Evolutionary conservation across 92 coral and sea anemone species (phyloP), one percentile per base, ranked within the genome.

Genomic region (Actinostola sp.): DNA sequence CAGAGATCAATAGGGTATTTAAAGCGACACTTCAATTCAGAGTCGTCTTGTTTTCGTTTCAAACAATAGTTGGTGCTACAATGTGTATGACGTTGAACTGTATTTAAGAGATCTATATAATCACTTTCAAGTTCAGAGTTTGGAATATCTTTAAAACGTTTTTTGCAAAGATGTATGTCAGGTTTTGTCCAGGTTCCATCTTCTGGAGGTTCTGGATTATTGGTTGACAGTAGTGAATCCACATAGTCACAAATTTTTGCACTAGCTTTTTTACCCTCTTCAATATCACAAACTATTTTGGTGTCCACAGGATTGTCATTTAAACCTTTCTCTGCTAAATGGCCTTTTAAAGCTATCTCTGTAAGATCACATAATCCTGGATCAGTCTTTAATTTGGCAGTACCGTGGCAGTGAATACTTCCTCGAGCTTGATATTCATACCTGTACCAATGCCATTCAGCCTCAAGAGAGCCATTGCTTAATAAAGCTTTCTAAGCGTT

Each of bases 371-470:
- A 78, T 15, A 68, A 50, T 20, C 75, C 84, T 44, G 84, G 76
- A 53, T 78, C 84, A 68, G 50, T 67, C 42, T 67, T 67, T 27
- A 64, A 52, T 49, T 75, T 75, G 24, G 84, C 84, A 31, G 78
- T 76, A 19, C 91, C 87, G 69, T 86, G 91, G 35, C 87, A 71
- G 44, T 81, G 91, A 10, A 86, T 75, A 58, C 87, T 75, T 6
- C 79, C 83, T 67, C 89, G 61, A 29, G 82, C 85, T 68, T 85
- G 86, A 59, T 42, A 84, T 72, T 84, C 84, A 72, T 60, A 84
- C 46, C 81, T 77, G 63, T 78, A 78, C 89, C 89, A 78, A 56
- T 85, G 86, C 86, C 86, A 85, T 36, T 67, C 60, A n/a, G 90
- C 86, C 23, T 28, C 55, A 48, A 80, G 82, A 85, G 19, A 79